Conservation (phyloP, 1,140 invertebrate species). For the Micrasema longulum region DNA sequence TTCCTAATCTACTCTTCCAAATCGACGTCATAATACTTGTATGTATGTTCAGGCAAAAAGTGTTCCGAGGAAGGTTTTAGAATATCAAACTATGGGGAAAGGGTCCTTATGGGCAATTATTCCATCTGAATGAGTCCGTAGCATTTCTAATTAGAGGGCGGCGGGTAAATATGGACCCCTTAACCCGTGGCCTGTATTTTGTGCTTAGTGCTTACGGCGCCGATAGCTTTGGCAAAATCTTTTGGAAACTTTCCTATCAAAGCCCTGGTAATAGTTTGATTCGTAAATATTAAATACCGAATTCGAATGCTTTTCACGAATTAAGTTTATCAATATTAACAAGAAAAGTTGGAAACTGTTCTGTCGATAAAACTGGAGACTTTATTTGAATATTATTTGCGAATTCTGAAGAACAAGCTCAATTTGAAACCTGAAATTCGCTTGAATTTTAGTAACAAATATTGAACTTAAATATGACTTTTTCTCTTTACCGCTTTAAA, state of each 20-base stretch:
- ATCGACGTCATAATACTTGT: slow-evolving; percentile 5
- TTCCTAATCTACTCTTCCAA: background rate
- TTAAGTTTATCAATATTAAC: slow-evolving; percentile 15
- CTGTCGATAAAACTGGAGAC: too few species aligned
- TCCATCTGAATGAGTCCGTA: slow-evolving; percentile 51
- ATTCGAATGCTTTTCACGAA: slow-evolving; percentile 2
- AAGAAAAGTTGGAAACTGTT: background rate
- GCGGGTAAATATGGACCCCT: slow-evolving; percentile 12
- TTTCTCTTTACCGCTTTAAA: too few species aligned
- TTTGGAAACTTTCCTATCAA: slow-evolving; percentile 4
- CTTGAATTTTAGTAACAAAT: too few species aligned
- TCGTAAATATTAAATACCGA: slow-evolving; percentile 23
- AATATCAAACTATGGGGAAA: slow-evolving; percentile 27
- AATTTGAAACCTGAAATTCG: too few species aligned
- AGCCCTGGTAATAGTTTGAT: slow-evolving; percentile 29
- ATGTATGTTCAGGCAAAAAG: slow-evolving; percentile 25
- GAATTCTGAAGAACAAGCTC: too few species aligned
- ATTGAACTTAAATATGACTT: too few species aligned
- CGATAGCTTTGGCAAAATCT: slow-evolving; percentile 8
- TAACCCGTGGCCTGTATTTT: background rate
- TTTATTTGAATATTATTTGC: too few species aligned
- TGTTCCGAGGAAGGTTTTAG: slow-evolving; percentile 9
- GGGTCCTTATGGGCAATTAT: slow-evolving; percentile 50
- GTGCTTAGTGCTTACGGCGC: background rate
- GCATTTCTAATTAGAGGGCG: slow-evolving; percentile 54